Conservation (phyloP, 2,113 vertebrate species). For the Canis aureus region DNA sequence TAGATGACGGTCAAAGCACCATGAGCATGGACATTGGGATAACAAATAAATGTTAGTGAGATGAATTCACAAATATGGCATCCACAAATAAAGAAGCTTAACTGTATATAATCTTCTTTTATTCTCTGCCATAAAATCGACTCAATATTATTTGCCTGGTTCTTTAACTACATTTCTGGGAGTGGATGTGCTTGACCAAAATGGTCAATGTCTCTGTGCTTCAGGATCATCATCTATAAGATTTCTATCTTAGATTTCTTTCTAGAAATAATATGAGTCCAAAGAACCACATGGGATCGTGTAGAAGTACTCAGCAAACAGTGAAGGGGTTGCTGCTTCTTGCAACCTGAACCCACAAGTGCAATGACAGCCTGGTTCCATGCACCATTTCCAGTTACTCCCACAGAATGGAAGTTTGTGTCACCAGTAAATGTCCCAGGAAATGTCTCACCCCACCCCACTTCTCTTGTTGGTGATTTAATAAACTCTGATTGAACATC, state of each 20-base stretch:
- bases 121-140: neutral
- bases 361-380: neutral
- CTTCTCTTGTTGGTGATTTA: neutral
- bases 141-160: neutral
- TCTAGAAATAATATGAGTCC: neutral
- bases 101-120: neutral
- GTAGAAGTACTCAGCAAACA: neutral
- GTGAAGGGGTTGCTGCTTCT: neutral
- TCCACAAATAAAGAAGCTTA: neutral
- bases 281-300: neutral
- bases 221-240: neutral
- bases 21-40: neutral
- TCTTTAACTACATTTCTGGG: neutral
- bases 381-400: neutral
- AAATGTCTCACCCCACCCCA: neutral
- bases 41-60: neutral
- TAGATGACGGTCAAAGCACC: neutral
- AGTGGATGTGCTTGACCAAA: neutral
- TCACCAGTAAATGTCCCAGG: neutral
- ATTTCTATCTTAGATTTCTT: too few relatives aligned
- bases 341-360: neutral
- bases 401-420: neutral
- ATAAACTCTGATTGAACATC: neutral
- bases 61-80: neutral
- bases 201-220: neutral